A percentile compares a stretch with the other conserved stretches of the same genome.
phyloP scores from a whole-genome alignment of 2,113 vertebrate species.

The Alligator sinensis region DNA sequence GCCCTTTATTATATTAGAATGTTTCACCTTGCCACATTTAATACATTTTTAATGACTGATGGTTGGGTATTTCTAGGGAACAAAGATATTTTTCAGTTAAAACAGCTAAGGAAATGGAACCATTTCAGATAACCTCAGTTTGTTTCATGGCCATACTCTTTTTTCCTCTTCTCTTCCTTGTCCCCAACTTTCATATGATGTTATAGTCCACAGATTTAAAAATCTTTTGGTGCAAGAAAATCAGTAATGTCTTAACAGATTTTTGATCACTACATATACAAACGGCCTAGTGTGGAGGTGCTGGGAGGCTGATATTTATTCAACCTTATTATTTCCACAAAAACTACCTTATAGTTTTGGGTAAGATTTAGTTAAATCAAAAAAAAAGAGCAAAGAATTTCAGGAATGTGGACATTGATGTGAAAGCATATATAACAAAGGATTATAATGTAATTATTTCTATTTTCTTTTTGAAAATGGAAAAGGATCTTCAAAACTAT shows the following conservation, averaged over 20 bases:
- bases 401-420: neutral
- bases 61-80: neutral
- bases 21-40: neutral
- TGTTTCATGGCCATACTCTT: too few relatives aligned
- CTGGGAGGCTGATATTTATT: neutral
- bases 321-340: neutral
- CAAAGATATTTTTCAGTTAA: neutral
- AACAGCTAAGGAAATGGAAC: neutral
- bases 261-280: neutral
- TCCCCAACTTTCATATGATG: neutral
- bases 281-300: neutral
- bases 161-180: neutral
- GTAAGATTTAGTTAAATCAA: neutral
- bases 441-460: neutral
- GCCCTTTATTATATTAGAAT: too few relatives aligned
- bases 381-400: constrained; percentile 10
- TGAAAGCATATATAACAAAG: neutral
- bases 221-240: neutral
- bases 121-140: neutral
- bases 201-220: neutral
- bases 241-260: neutral
- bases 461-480: neutral
- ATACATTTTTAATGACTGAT: neutral
- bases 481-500: neutral
- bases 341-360: neutral